Percentiles rank a stretch among this genome's conserved stretches.
Conservation (phyloP, 2,797 vertebrate genomes). For the Trachops cirrhosus region DNA sequence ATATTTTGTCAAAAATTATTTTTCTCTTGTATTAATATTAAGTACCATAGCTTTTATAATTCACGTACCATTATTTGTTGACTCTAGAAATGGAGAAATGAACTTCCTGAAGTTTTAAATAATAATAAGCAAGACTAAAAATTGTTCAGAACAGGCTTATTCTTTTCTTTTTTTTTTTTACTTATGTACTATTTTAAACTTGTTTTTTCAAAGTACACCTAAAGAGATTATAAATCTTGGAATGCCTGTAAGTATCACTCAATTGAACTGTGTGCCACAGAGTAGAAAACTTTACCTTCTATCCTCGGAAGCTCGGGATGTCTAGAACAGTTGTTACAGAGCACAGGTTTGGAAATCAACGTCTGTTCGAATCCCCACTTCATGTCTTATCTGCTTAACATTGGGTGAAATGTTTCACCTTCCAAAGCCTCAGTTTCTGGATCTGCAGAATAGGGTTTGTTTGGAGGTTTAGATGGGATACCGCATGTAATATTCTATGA, state of each 20-base stretch:
- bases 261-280: background rate
- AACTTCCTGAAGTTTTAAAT: background rate
- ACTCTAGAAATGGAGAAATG: slow-evolving; percentile 7
- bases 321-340: background rate
- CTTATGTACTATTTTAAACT: background rate
- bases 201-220: background rate
- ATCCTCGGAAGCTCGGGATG: background rate
- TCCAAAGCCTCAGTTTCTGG: background rate
- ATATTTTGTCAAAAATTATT: background rate
- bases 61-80: background rate
- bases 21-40: background rate
- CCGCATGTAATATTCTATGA: background rate
- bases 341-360: background rate
- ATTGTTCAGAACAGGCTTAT: background rate
- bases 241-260: background rate
- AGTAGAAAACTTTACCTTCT: background rate
- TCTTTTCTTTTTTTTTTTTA: background rate
- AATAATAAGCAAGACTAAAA: background rate
- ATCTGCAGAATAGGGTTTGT: background rate
- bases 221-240: background rate
- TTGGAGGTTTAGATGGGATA: background rate
- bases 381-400: background rate
- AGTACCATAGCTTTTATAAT: background rate
- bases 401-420: background rate
- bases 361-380: background rate